phyloP scores from a whole-genome alignment of 37 sponge, comb jelly and placozoan genomes.

The Crambe crambe region DNA sequence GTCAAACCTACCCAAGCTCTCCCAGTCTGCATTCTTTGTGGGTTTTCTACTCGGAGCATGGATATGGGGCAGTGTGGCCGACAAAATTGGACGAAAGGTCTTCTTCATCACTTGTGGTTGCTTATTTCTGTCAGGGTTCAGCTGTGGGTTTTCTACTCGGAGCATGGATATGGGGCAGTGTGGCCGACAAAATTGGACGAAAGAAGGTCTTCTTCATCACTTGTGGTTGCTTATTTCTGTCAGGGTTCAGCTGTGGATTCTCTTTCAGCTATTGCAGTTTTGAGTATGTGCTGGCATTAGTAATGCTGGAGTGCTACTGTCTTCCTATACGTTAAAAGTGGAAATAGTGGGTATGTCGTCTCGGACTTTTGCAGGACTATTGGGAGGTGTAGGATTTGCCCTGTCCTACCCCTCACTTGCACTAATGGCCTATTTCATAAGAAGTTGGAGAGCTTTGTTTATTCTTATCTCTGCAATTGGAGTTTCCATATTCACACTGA shows the following conservation, averaged over 20 bases:
- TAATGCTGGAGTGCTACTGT: constrained; percentile 16
- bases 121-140: not conserved
- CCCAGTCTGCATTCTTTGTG: constrained; percentile 58
- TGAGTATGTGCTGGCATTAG: constrained; percentile 8
- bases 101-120: constrained; percentile 6
- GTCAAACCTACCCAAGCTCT: constrained; percentile 36
- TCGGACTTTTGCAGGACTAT: constrained; percentile 19
- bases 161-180: constrained; percentile 38
- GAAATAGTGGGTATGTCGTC: constrained; percentile 36
- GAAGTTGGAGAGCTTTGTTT: constrained; percentile 38
- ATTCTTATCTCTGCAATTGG: not conserved
- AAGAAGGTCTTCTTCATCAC: constrained; percentile 31
- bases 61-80: constrained; percentile 44
- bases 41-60: constrained; percentile 55
- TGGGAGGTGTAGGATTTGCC: constrained; percentile 14
- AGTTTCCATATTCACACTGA: not conserved
- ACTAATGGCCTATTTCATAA: constrained; percentile 45
- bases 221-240: not conserved
- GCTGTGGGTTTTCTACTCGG: constrained; percentile 49
- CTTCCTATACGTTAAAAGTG: constrained; percentile 31
- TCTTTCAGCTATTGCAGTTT: constrained; percentile 15
- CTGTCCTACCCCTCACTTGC: constrained; percentile 7
- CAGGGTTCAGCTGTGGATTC: constrained; percentile 14
- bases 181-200: constrained; percentile 53
- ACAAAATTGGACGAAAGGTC: constrained; percentile 43